A percentile compares a stretch with the other conserved stretches of the same genome.
Conservation (phyloP, 2,113 vertebrate genomes). For the Tetraodon nigroviridis region DNA sequence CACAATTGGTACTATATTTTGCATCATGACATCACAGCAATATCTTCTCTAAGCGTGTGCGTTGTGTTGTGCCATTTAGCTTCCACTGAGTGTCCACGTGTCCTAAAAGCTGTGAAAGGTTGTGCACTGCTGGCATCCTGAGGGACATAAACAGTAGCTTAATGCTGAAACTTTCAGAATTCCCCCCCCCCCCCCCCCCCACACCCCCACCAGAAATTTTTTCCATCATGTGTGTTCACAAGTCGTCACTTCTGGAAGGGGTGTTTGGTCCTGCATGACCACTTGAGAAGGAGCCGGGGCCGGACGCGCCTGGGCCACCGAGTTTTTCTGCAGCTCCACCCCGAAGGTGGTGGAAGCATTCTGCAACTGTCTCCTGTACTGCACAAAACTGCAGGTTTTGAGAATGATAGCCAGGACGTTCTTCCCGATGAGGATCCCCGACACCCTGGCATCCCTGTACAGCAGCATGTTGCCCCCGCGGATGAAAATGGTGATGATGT, state of each 20-base stretch:
- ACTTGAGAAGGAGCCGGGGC: conserved; percentile 54
- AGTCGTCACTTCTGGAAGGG: conserved; percentile 67
- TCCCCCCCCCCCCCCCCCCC: neutral
- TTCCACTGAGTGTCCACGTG: conserved; percentile 28
- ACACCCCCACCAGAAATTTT: neutral
- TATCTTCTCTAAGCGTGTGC: conserved; percentile 16
- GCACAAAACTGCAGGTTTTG: conserved; percentile 78
- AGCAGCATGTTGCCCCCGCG: conserved; percentile 77
- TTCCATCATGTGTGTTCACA: conserved; percentile 74
- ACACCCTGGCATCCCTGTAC: conserved; percentile 73
- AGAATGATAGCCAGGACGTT: conserved; percentile 76
- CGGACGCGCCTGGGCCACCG: conserved; percentile 54
- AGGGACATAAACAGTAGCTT: conserved; percentile 24
- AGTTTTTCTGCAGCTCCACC: conserved; percentile 74
- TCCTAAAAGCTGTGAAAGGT: conserved; percentile 33
- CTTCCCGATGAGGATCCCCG: conserved; percentile 76
- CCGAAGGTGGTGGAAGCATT: conserved; percentile 67
- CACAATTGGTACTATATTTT: conserved; percentile 45
- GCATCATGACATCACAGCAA: conserved; percentile 38
- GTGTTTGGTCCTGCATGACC: conserved; percentile 68
- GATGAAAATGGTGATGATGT: conserved; percentile 77
- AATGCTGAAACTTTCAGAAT: conserved; percentile 19
- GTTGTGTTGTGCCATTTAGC: conserved; percentile 34
- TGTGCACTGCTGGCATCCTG: conserved; percentile 43
- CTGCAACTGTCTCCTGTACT: conserved; percentile 74